Base-by-base conservation (phyloP, 2,888 invertebrate genomes). In the Neocrepidodera transversa region DNA sequence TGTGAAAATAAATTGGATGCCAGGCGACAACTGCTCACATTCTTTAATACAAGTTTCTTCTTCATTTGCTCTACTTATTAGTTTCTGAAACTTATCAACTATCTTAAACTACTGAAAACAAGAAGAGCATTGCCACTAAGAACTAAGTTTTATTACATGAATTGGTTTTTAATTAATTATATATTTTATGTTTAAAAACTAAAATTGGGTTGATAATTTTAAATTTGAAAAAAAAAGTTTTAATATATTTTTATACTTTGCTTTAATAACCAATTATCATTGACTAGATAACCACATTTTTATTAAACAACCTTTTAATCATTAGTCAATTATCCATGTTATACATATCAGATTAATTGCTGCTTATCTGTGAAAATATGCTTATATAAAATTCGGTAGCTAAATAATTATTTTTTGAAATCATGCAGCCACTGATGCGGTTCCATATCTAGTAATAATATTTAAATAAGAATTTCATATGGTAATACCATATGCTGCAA, bases 1-100 rank as follows among this genome's bases (percentile, higher is more conserved):
- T 69, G 66, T 63, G 73, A 71, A 73, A 73, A 70, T 69, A 61
- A 71, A 73, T 71, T 65, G 56, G 57, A 63, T 14, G 14, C 54
- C 35, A 42, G 38, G 60, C 62, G 45, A 58, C 55, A 49, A 53
- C 62, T 59, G 62, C 26, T 47, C 61, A 59, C 58, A 63, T 60
- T 63, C 62, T 65, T 62, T 59, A 58, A 59, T 53, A 54, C 45
- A 58, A 65, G 58, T 65, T 65, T 62, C 58, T 50, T 58, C 55
- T 65, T 59, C 53, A 60, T 61, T 50, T 59, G 53, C 32, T 58
- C 60, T 45, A 60, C 53, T 63, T 65, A 62, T 65, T 58, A 56
- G 54, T 60, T 58, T 63, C 45, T 11, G 20, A 60, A 60, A 63
- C 60, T 60, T 60, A 55, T 51, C 43, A 40, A 60, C 59, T 52